Base-by-base conservation (phyloP, 2,113 vertebrate genomes). In the Phasianus colchicus region DNA sequence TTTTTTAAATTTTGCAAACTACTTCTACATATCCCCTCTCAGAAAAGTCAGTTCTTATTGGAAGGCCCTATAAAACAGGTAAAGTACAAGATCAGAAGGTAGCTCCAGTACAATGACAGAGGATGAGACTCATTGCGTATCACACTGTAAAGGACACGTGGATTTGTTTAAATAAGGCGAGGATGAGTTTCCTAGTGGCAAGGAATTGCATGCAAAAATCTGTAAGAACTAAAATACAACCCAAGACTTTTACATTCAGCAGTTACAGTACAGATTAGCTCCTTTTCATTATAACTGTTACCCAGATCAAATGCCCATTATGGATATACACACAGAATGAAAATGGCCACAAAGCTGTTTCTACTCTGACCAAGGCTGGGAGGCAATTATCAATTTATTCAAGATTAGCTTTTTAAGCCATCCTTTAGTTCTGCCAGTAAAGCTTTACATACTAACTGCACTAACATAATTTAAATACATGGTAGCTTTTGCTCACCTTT, bases 121-220 rank as follows among this genome's bases (percentile, higher is more conserved):
- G 5, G 6, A 60, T 52, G 43, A 89, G 85, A 71, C 27, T 91
- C 38, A 57, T 20, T 79, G 47, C 48, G 9, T 78, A 64, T 45
- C 43, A 60, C 4, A 45, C 17, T 30, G 54, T 43, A 58, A 83
- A 52, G 64, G 92, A 65, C 19, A 91, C 10, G 54, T 12, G 21
- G 91, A 69, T 75, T 8, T 7, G 21, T 86, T 90, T 72, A 61
- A 86, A 75, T 4, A 25, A n/a, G 52, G 45, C 43, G 52, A 10
- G 30, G 10, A 32, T 47, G 45, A 89, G 18, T 45, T 75, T 90
- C 76, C 38, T 65, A 74, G 72, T 0, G 1, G 50, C 21, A 81
- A 71, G n/a, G 14, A 91, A 86, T 77, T 81, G 79, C 90, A 80
- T 74, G 11, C 25, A 74, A 83, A 92, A 78, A 94, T 80, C 50